Base-by-base conservation (phyloP, 2,113 vertebrate genomes). In the Xyliphius kryptos region DNA sequence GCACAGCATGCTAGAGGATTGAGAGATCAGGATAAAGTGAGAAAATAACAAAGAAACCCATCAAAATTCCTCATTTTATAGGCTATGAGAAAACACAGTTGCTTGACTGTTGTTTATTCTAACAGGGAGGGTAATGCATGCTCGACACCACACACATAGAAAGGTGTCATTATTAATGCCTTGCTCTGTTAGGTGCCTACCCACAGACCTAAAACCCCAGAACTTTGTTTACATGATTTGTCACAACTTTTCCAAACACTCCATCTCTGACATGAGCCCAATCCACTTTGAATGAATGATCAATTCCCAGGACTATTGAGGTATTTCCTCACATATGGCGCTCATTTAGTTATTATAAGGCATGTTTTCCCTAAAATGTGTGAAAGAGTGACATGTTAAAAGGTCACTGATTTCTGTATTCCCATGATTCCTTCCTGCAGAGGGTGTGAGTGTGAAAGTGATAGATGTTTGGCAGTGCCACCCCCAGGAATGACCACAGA, bases 251-350 rank as follows among this genome's bases (percentile, higher is more conserved):
- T 66, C 38, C 36, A 43, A 50, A 41, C 21, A 52, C 56, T 66
- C 38, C 37, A 19, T 15, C 48, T 11, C n/a, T 58, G 63, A 58
- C 63, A 66, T 40, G 7, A 56, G 43, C 44, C 32, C 44, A 32
- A 21, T 49, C 17, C 1, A 1, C 38, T 66, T 66, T 52, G 52
- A 66, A 43, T 48, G 38, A 51, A 49, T 43, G 47, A 69, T 58
- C 46, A 63, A 17, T 63, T 80, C 67, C 80, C 66, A 47, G 70
- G 75, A 76, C 73, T 69, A 46, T 54, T 38, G 67, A 74, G 75
- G 74, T 78, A 83, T 81, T 76, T 71, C 75, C 64, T 80, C 81
- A 84, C 84, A 87, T 84, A 77, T 86, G 82, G 70, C 80, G 76
- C 72, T 82, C 76, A 86, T 85, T 85, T 53, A 53, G 20, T 48